Evolutionary conservation across 2,113 vertebrate genomes (phyloP), one percentile per base, ranked within the genome.

Genomic region (Corvus cornix): DNA sequence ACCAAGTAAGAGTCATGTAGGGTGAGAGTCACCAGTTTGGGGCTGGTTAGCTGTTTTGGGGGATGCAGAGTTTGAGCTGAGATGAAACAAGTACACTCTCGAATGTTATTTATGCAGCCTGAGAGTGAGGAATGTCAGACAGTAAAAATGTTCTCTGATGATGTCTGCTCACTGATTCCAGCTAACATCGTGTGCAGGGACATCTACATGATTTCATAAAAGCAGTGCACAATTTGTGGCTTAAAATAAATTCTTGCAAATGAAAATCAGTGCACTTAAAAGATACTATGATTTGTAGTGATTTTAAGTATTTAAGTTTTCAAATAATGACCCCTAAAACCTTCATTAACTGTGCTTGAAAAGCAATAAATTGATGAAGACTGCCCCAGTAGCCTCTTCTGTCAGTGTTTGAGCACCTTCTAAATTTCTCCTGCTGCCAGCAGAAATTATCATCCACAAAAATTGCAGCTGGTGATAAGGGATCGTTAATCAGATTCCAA

Each of bases 231-330:
- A 33, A 84, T 87, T 93, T 84, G 64, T 52, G 69, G 76, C 91
- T 96, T 95, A 90, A 94, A 95, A 89, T 90, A 95, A 93, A 84
- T 59, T 63, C 35, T 75, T 95, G 68, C 64, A 90, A 91, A 89
- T 78, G 94, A 77, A 93, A 95, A 93, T 91, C 68, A 52, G 69
- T 41, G 52, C 64, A 84, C 95, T 96, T 52, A 46, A 94, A 85
- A 88, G 55, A 59, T 62, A 37, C 90, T 94, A 62, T 53, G 83
- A 73, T 87, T 91, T 92, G 67, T 62, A 69, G 85, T 88, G 88
- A 92, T 95, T 96, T 90, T 60, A 81, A 93, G 94, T 83, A 68
- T 93, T 96, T 90, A 81, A 63, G 44, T 81, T 91, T 90, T 95
- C 52, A 90, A 96, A 89, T 92, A 93, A 96, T 97, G 60, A 27